These are phyloP conservation scores for Eupithecia abbreviata DNA, from an alignment of 2,888 invertebrate species.

Conservation along the genomic window DNA sequence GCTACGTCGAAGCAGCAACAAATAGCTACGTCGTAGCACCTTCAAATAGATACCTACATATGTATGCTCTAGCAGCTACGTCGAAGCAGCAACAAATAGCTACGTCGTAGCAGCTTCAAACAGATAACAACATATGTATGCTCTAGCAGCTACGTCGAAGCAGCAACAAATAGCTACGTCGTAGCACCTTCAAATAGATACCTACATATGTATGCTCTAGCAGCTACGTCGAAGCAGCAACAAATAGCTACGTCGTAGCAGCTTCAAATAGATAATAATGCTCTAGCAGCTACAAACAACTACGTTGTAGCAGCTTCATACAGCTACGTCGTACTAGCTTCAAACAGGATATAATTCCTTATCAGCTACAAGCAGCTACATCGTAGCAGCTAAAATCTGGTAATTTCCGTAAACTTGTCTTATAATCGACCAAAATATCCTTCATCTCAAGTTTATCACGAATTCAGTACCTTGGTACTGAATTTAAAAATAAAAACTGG, in stretches of 20 bases:
- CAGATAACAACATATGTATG: too few relatives aligned
- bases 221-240: neutral
- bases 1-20: neutral
- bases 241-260: neutral
- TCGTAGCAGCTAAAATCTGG: neutral
- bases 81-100: too few relatives aligned
- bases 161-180: neutral
- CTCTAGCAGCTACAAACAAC: neutral
- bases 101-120: too few relatives aligned
- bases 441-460: neutral
- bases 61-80: neutral
- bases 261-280: neutral
- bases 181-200: too few relatives aligned
- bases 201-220: neutral
- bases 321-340: neutral
- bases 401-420: too few relatives aligned
- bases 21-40: neutral
- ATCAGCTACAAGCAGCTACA: neutral
- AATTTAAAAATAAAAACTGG: neutral
- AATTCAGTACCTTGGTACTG: neutral
- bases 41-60: neutral
- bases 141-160: neutral
- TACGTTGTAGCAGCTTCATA: too few relatives aligned
- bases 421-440: neutral
- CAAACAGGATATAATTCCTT: neutral